Base-by-base conservation (phyloP, 2,888 invertebrate genomes). In the Julus scanicus region DNA sequence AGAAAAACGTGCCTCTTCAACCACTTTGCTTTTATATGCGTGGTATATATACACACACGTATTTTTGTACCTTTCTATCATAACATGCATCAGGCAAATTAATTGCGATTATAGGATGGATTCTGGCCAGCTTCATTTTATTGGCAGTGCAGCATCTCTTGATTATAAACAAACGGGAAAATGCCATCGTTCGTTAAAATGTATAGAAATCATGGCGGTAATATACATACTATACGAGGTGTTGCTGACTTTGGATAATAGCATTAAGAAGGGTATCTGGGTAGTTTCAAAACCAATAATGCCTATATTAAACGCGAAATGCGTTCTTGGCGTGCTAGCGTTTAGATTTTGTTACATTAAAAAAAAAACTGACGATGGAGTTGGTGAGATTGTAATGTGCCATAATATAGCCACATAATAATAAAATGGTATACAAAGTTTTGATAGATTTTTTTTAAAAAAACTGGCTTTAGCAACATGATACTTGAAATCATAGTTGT, bases 201-300 rank as follows among this genome's bases (percentile, higher is more conserved):
- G 8, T 80, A 29, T 71, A n/a, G 29, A 71, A 71, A 71, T 29
- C 4, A 20, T 29, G n/a, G 71, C 71, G 53, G 2, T 17, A 11
- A 53, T 53, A 53, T 53, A 29, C 29, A 29, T 29, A 29, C 29
- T 29, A 29, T 29, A 53, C 53, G 53, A 53, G 53, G 53, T 53
- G 53, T 53, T 29, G 20, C 29, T 6, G 71, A 29, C 71, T 71
- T 29, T 17, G n/a, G 17, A 6, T 63, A 63, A 63, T 63, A 63
- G 6, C 63, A n/a, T 63, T 63, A 63, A 63, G 63, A 63, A n/a
- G 53, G 53, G 53, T 53, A 53, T 53, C 53, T 53, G 53, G 53
- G 53, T 17, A 53, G 53, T 53, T 53, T 53, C 53, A 53, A 53
- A 11, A 53, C 53, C 53, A 53, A 53, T 13, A 15, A 53, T 53